phyloP scores from a whole-genome alignment of 2,113 vertebrate genomes.

The Trinectes maculatus region DNA sequence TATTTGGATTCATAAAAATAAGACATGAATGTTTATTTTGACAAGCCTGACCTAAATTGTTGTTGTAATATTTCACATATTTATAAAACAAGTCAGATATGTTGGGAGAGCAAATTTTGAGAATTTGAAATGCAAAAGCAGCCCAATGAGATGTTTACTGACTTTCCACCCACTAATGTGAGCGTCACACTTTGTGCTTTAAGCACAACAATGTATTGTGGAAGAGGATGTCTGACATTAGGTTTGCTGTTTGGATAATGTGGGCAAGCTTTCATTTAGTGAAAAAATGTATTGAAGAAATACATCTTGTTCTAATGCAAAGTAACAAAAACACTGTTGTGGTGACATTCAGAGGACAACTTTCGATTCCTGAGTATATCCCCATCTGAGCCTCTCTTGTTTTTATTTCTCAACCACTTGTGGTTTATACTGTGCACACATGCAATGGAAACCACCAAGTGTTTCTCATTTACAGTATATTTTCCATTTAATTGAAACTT shows the following conservation, averaged over 20 bases:
- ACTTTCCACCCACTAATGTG: neutral
- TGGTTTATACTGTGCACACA: neutral
- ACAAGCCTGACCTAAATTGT: neutral
- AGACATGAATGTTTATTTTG: neutral
- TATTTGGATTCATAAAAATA: neutral
- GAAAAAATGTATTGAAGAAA: neutral
- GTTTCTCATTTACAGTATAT: slow-evolving; percentile 2
- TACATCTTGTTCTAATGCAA: neutral
- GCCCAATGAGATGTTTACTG: neutral
- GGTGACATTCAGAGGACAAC: neutral
- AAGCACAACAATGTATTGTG: neutral
- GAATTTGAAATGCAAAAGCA: neutral
- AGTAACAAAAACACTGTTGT: neutral
- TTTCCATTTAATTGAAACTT: neutral
- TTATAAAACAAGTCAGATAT: neutral
- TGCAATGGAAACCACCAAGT: neutral
- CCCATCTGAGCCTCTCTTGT: neutral
- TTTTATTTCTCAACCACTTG: slow-evolving; percentile 9
- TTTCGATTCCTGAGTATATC: neutral
- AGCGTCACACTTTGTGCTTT: neutral
- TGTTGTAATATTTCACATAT: neutral
- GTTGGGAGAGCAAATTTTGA: neutral
- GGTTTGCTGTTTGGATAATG: neutral
- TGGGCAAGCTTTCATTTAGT: neutral
- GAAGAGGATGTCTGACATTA: too few species aligned